These are phyloP conservation scores for Microctonus brassicae DNA, from an alignment of 2,888 invertebrate species.

Conservation along the genomic window DNA sequence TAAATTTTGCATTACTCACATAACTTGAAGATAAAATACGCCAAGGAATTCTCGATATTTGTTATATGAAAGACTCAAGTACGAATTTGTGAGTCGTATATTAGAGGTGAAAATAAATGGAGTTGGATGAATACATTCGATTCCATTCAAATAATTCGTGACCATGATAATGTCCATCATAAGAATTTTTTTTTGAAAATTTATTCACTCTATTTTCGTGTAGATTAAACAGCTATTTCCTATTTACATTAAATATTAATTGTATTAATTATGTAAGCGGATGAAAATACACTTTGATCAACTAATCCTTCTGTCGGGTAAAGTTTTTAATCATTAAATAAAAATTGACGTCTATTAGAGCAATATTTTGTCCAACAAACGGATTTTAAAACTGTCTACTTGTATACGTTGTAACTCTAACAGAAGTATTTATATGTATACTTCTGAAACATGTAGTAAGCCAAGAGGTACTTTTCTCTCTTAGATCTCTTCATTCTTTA, in stretches of 20 bases:
- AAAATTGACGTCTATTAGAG: constrained; percentile 51
- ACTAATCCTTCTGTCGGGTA: constrained; percentile 32
- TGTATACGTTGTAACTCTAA: constrained; percentile 16
- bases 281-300: neutral
- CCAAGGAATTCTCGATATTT: constrained; percentile 3
- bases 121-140: neutral
- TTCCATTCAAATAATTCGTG: constrained; percentile 2
- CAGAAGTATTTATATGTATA: neutral
- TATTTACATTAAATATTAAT: neutral
- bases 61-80: too few relatives aligned
- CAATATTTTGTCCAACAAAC: constrained; percentile 39
- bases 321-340: constrained; percentile 37
- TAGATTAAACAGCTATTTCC: neutral
- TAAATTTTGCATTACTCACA: constrained; percentile 4
- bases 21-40: constrained; percentile 26
- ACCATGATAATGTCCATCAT: constrained; percentile 18
- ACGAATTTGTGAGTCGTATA: too few relatives aligned
- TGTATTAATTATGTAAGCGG: neutral
- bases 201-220: neutral
- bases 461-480: neutral
- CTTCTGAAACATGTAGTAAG: neutral
- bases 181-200: neutral
- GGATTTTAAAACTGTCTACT: neutral
- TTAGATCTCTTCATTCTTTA: neutral
- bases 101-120: neutral